These are phyloP conservation scores for Dendrolimus punctatus DNA, from an alignment of 1,140 invertebrate genomes.

Conservation along the genomic window DNA sequence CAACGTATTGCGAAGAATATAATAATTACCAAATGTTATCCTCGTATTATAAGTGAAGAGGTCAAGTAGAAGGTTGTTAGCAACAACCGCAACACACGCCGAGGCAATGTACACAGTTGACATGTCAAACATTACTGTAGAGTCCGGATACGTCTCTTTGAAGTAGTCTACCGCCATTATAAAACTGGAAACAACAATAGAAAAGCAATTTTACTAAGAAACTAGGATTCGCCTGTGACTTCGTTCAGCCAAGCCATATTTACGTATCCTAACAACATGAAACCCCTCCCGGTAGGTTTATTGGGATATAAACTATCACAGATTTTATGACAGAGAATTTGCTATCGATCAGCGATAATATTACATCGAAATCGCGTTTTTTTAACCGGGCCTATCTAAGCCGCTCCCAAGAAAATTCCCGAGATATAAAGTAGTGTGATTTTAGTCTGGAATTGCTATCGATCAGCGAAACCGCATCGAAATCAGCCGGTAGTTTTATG, in stretches of 20 bases:
- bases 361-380: too few relatives aligned
- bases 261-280: too few relatives aligned
- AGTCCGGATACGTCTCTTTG: constrained; percentile 85
- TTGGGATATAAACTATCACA: not conserved
- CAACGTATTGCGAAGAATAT: too few relatives aligned
- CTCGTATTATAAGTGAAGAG: constrained; percentile 86
- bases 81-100: constrained; percentile 88
- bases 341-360: too few relatives aligned
- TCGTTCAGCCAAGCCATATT: too few relatives aligned
- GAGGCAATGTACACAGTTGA: constrained; percentile 91
- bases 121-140: constrained; percentile 93
- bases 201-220: constrained; percentile 1
- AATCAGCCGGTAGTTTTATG: too few relatives aligned
- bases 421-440: too few relatives aligned
- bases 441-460: too few relatives aligned
- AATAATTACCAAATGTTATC: constrained; percentile 86
- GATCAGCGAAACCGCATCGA: too few relatives aligned
- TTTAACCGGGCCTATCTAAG: too few relatives aligned
- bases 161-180: constrained; percentile 93
- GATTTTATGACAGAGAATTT: not conserved
- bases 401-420: too few relatives aligned
- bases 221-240: not conserved
- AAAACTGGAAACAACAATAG: constrained; percentile 74
- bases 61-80: constrained; percentile 90
- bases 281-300: not conserved